A percentile compares a stretch with the other conserved stretches of the same genome.
Evolutionary conservation across 2,888 invertebrate species (phyloP).

Genomic region (Synergus laeviventris): DNA sequence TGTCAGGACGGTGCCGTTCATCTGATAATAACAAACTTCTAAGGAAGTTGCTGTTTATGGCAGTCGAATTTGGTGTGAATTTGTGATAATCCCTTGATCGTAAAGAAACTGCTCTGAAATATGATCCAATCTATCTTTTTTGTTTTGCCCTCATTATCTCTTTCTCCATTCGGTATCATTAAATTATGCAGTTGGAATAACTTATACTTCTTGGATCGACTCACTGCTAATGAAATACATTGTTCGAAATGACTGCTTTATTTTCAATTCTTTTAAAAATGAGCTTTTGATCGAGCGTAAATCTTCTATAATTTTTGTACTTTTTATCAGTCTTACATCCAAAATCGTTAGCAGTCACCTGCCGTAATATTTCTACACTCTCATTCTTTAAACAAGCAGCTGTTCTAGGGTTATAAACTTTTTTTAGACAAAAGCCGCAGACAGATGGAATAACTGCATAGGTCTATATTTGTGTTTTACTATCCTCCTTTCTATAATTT

Average conservation of each 20-base stretch:
- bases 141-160: background rate
- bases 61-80: background rate
- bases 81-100: slow-evolving; percentile 7
- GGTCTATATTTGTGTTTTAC: slow-evolving; percentile 22
- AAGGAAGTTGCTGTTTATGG: background rate
- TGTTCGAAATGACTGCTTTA: background rate
- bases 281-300: slow-evolving; percentile 3
- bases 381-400: slow-evolving; percentile 5
- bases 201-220: background rate
- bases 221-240: background rate
- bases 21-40: background rate
- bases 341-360: slow-evolving; percentile 13
- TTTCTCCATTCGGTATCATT: background rate
- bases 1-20: background rate
- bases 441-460: slow-evolving; percentile 28
- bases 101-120: background rate
- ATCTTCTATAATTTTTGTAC: background rate
- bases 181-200: background rate
- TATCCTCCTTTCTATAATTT: slow-evolving; percentile 25
- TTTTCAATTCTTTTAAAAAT: background rate
- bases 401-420: slow-evolving; percentile 7
- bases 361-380: slow-evolving; percentile 6
- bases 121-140: background rate
- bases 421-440: background rate
- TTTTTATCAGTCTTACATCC: slow-evolving; percentile 8